Evolutionary conservation across 2,888 invertebrate species (phyloP), one percentile per base, ranked within the genome.

Genomic region (Heliconius erato): DNA sequence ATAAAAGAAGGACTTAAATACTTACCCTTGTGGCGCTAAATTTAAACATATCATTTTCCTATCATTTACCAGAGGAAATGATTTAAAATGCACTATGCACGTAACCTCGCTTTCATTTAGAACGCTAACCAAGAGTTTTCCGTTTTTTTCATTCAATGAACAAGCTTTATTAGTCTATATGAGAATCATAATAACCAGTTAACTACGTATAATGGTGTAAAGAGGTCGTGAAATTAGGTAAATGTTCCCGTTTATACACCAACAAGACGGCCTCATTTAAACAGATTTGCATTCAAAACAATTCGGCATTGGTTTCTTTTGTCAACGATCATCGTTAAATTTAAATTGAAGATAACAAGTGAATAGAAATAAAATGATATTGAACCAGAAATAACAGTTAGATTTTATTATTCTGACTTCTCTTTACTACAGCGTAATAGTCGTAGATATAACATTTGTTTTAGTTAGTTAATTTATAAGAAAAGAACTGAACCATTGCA

Each of bases 61-160:
- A 23, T 59, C 59, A 23, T 59, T n/a, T 63, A 23, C 59, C 9
- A 23, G 63, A n/a, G 9, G n/a, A 63, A 63, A 63, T 63, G 0
- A n/a, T 63, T 12, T n/a, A 63, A 19, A 26, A 40, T 16, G 40
- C n/a, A 63, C 74, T 40, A 76, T 76, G 76, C 76, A 26, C 26
- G 63, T 76, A 63, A 63, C 63, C 63, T 63, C 35, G 26, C 59
- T 40, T 63, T 26, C 40, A 76, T 63, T 63, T 63, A 63, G 35
- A 76, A 59, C 63, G 35, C 11, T 63, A 76, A 40, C 63, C 40
- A 59, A 63, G 59, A 35, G 59, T 59, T 32, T 63, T 16, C 4
- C 40, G n/a, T 63, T 76, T 76, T 72, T 40, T 76, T 63, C 40
- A 76, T 35, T 76, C n/a, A 59, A 76, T 63, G 26, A 63, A n/a